Evolutionary conservation across 2,797 vertebrate genomes (phyloP).

Genomic region (Betta splendens): DNA sequence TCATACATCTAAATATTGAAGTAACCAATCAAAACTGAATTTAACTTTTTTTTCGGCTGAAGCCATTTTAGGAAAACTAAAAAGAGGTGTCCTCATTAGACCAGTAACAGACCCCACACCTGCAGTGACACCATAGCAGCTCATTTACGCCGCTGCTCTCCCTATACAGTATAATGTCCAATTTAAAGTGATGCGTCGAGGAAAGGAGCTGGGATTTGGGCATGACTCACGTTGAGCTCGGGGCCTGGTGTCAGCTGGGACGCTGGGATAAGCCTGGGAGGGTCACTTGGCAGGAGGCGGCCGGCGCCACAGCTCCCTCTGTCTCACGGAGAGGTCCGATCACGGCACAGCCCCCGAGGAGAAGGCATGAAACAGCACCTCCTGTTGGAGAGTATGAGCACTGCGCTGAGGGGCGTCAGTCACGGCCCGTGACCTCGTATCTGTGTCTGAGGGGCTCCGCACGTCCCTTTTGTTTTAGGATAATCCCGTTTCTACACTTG

Average conservation of each 20-base stretch:
- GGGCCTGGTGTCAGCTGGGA: constrained; percentile 29
- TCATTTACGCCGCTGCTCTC: constrained; percentile 38
- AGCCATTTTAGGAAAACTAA: constrained; percentile 34
- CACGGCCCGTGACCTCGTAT: not conserved
- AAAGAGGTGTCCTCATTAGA: constrained; percentile 51
- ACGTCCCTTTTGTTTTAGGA: not conserved
- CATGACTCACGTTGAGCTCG: constrained; percentile 53
- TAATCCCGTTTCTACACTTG: not conserved
- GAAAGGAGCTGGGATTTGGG: constrained; percentile 51
- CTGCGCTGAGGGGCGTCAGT: constrained; percentile 5
- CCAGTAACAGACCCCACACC: constrained; percentile 18
- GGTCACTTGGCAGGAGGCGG: constrained; percentile 14
- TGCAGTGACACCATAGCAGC: constrained; percentile 22
- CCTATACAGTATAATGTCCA: constrained; percentile 48
- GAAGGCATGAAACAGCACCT: constrained; percentile 67
- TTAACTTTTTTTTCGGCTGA: constrained; percentile 34
- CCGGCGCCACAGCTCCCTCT: not conserved
- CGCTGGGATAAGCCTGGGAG: constrained; percentile 26
- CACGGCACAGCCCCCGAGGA: constrained; percentile 5
- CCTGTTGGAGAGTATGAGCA: constrained; percentile 69
- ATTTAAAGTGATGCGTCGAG: constrained; percentile 58
- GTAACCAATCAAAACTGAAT: constrained; percentile 8
- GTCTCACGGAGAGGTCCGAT: not conserved
- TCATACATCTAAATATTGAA: constrained; percentile 1
- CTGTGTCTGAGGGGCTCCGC: not conserved